Base-by-base conservation (phyloP, 2,797 vertebrate genomes). In the Channa striata region DNA sequence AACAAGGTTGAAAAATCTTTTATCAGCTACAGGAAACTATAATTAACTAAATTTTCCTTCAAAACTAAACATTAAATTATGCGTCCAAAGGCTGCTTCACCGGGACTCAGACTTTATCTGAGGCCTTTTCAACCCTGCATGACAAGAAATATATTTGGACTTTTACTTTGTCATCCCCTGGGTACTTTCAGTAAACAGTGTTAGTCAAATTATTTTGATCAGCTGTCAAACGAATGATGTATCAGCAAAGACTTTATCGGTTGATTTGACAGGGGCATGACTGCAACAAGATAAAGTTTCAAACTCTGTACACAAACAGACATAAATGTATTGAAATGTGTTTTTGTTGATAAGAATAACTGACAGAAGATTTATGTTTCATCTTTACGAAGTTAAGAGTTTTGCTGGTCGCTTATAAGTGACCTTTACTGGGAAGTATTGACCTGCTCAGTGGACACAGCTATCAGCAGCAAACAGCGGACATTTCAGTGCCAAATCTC, bases 341-440 rank as follows among this genome's bases (percentile, higher is more conserved):
- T 25, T 19, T 75, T 51, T 56, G 46, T 53, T 67, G 79, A 81
- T 84, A 77, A 83, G 51, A n/a, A 25, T 19, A 3, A 61, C 54
- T 68, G 33, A 70, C 12, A 25, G 44, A 43, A 62, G 21, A 76
- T 70, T 73, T 61, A 30, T 49, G 39, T 67, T 73, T 69, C 34
- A 54, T 25, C 12, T 61, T 50, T 30, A 33, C 58, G 49, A 60
- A 43, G 72, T 65, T 68, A 78, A 54, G 52, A 49, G n/a, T 62
- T 75, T 63, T 30, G 20, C 13, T 37, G 51, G 39, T 64, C 37
- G 54, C 37, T 37, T 30, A 57, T 46, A 13, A 2, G 5, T 20
- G 19, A 57, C 49, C 5, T 23, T 40, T 37, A 37, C 6, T 1
- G 7, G 20, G 11, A 8, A 7, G 44, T 61, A 23, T 49, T 39